Conservation (phyloP, 1,140 invertebrate species). For the Acromyrmex echinatior region DNA sequence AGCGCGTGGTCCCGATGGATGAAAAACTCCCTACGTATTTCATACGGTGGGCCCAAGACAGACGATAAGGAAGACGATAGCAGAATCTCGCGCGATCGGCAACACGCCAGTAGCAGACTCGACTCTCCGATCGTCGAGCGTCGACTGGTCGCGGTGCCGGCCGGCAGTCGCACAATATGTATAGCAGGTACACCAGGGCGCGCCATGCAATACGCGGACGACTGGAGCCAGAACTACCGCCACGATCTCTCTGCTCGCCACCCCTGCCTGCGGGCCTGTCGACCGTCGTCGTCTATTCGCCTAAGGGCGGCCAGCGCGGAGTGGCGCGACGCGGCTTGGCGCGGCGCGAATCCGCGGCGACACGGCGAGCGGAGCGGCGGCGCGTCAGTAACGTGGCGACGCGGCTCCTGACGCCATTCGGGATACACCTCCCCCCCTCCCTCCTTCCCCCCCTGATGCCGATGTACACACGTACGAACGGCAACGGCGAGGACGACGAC, state of each 20-base stretch:
- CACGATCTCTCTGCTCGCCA: slow-evolving; percentile 57
- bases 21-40: not conserved
- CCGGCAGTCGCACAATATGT: slow-evolving; percentile 67
- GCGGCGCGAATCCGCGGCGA: slow-evolving; percentile 77
- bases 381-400: slow-evolving; percentile 80
- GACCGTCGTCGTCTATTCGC: slow-evolving; percentile 47
- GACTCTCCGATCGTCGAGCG: slow-evolving; percentile 69
- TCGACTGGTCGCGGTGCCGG: slow-evolving; percentile 65
- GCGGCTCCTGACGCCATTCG: slow-evolving; percentile 81
- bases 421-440: slow-evolving; percentile 24
- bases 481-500: not conserved
- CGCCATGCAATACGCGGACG: slow-evolving; percentile 50
- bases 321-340: slow-evolving; percentile 12
- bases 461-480: not conserved
- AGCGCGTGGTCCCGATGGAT: not conserved
- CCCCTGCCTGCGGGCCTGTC: slow-evolving; percentile 33
- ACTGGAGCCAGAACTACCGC: slow-evolving; percentile 70
- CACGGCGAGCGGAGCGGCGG: slow-evolving; percentile 65
- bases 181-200: slow-evolving; percentile 44
- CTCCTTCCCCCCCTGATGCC: not conserved
- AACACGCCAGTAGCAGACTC: slow-evolving; percentile 46
- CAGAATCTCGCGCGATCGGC: slow-evolving; percentile 39
- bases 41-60: not conserved
- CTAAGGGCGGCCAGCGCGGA: slow-evolving; percentile 74
- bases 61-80: not conserved